Evolutionary conservation across 2,888 invertebrate species (phyloP).

Genomic region (Eupithecia abbreviata): DNA sequence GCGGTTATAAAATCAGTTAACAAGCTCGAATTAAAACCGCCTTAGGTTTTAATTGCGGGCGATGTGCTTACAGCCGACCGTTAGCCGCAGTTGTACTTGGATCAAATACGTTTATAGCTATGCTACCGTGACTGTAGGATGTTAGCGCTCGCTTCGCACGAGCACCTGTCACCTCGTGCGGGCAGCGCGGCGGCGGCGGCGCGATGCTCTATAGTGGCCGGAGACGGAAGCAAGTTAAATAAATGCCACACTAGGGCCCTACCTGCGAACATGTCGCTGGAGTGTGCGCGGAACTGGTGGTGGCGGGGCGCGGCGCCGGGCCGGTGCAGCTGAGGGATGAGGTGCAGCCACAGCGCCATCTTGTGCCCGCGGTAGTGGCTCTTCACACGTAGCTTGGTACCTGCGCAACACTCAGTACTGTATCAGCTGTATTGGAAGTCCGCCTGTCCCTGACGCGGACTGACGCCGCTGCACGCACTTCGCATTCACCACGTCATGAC

Average conservation of each 20-base stretch:
- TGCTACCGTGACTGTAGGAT: no score
- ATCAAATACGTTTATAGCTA: no score
- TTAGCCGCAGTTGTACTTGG: no score
- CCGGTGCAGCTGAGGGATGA: constrained; percentile 92
- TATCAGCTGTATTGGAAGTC: neutral
- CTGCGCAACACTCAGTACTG: constrained; percentile 7
- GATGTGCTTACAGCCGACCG: no score
- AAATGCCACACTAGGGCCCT: neutral
- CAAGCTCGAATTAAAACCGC: constrained; percentile 8
- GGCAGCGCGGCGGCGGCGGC: no score
- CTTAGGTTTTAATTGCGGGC: neutral
- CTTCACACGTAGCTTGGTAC: constrained; percentile 87
- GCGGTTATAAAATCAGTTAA: constrained; percentile 9
- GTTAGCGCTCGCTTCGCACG: no score
- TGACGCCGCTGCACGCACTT: neutral
- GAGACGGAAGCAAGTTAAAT: no score
- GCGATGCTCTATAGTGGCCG: no score
- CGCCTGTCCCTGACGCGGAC: neutral
- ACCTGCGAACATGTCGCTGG: constrained; percentile 90
- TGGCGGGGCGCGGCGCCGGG: constrained; percentile 87
- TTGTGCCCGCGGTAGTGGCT: constrained; percentile 95
- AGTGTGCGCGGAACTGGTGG: constrained; percentile 88
- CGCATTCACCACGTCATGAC: neutral
- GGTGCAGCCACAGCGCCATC: constrained; percentile 94
- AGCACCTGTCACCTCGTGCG: no score